These are phyloP conservation scores for Megaceryle alcyon DNA, from an alignment of 2,797 vertebrate species.

Conservation along the genomic window DNA sequence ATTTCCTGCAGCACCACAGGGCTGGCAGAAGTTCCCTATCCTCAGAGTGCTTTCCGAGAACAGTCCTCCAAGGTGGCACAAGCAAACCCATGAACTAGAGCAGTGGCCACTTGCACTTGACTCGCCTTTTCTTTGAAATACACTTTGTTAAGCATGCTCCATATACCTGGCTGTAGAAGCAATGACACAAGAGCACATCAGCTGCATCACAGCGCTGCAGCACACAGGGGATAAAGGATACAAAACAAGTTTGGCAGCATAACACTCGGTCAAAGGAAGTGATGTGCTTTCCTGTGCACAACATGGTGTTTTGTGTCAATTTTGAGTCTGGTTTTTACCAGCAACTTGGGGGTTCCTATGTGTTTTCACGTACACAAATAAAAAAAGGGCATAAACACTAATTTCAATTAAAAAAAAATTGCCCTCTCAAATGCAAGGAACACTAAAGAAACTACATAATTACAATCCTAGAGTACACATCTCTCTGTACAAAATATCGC, in stretches of 20 bases:
- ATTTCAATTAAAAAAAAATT: not conserved
- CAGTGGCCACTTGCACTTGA: not conserved
- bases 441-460: not conserved
- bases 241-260: not conserved
- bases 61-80: not conserved
- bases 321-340: conserved; percentile 1
- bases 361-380: not conserved
- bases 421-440: not conserved
- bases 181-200: not conserved
- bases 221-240: not conserved
- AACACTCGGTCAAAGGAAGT: not conserved
- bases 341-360: not conserved
- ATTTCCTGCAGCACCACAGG: conserved; percentile 25
- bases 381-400: not conserved
- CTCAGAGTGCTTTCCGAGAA: not conserved
- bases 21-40: not conserved
- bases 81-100: not conserved
- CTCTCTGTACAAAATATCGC: not conserved
- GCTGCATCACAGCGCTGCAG: not conserved
- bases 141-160: not conserved
- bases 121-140: not conserved
- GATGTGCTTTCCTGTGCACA: not conserved
- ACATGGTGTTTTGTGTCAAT: not conserved
- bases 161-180: not conserved
- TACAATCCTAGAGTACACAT: not conserved